A percentile compares a stretch with the other conserved stretches of the same genome.
These are phyloP conservation scores for Anguilla pacifica DNA, from an alignment of 2,797 vertebrate genomes.

Conservation along the genomic window DNA sequence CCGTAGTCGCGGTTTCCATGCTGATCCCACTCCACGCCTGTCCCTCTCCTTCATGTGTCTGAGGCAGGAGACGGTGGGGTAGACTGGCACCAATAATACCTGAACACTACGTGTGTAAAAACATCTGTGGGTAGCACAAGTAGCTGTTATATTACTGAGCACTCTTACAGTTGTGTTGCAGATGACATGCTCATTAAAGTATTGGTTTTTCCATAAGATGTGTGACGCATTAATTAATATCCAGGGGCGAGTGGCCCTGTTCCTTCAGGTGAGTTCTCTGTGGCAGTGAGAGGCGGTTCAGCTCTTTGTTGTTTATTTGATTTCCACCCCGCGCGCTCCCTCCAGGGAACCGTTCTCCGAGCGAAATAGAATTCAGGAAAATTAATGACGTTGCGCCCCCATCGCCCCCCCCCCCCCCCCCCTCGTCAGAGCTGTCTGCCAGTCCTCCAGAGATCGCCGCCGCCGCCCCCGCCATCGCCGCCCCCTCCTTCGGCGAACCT, in stretches of 20 bases:
- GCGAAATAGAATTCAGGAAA: background rate
- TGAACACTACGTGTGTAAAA: background rate
- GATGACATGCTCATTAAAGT: background rate
- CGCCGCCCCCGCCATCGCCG: background rate
- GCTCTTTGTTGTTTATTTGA: conserved; percentile 26
- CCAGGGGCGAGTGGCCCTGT: background rate
- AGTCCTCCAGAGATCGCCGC: background rate
- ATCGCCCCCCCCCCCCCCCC: background rate
- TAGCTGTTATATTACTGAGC: background rate
- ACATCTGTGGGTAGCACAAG: background rate
- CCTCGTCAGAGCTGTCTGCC: background rate
- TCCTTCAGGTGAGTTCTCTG: background rate
- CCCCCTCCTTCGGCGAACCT: conserved; percentile 5
- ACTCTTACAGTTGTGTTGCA: background rate
- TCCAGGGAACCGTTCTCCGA: background rate
- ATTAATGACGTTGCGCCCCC: background rate
- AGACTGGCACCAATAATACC: background rate
- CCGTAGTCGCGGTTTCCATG: background rate
- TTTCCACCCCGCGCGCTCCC: conserved; percentile 48
- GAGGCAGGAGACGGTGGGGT: background rate
- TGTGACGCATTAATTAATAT: background rate
- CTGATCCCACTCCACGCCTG: background rate
- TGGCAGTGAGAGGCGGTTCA: background rate
- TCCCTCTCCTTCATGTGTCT: background rate
- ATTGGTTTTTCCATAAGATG: background rate